These are phyloP conservation scores for Dasysyrphus tricinctus DNA, from an alignment of 2,888 invertebrate genomes.

Conservation along the genomic window DNA sequence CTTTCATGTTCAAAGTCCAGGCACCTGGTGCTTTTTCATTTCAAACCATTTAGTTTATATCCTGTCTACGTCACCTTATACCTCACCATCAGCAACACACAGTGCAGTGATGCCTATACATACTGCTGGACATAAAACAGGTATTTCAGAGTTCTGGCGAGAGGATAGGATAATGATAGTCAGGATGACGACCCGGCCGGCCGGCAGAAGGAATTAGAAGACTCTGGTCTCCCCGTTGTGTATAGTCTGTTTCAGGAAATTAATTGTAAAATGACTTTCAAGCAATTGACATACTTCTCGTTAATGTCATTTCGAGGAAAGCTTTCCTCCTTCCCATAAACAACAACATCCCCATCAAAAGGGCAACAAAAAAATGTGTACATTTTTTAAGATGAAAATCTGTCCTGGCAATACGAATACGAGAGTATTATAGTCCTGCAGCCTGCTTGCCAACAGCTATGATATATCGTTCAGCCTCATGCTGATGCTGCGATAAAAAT, in stretches of 20 bases:
- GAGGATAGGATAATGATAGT: background rate
- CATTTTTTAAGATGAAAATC: slow-evolving; percentile 24
- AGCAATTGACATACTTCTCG: slow-evolving; percentile 58
- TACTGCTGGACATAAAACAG: slow-evolving; percentile 29
- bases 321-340: background rate
- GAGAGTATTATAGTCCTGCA: background rate
- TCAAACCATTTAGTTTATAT: slow-evolving; percentile 50
- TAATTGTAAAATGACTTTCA: slow-evolving; percentile 59
- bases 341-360: slow-evolving; percentile 17
- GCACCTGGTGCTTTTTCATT: slow-evolving; percentile 15
- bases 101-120: background rate
- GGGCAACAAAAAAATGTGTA: slow-evolving; percentile 3
- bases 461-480: slow-evolving; percentile 13
- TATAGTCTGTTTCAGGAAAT: slow-evolving; percentile 25
- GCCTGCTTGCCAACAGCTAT: background rate
- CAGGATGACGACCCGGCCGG: background rate
- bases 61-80: background rate
- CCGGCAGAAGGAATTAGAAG: background rate
- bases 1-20: slow-evolving; percentile 8
- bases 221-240: background rate
- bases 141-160: slow-evolving; percentile 16
- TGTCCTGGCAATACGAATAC: background rate
- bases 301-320: slow-evolving; percentile 5
- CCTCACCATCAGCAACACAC: background rate
- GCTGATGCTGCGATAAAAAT: slow-evolving; percentile 35